Evolutionary conservation across 2,113 vertebrate species (phyloP).

Genomic region (Clarias batrachus): DNA sequence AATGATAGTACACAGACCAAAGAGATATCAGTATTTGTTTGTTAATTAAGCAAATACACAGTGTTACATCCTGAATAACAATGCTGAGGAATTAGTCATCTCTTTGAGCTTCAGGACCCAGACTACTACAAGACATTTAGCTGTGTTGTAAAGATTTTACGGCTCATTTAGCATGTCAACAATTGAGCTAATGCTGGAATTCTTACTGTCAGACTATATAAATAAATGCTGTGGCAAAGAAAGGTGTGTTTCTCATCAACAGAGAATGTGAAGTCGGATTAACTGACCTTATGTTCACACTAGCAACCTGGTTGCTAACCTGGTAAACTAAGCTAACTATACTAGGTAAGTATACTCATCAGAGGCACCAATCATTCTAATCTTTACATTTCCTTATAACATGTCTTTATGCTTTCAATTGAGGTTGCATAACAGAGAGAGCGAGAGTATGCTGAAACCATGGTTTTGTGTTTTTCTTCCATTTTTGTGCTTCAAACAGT

Average conservation of each 20-base stretch:
- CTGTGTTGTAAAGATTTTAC: not conserved
- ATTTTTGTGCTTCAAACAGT: not conserved
- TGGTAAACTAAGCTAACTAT: not conserved
- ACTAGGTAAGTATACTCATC: not conserved
- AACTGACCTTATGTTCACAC: not conserved
- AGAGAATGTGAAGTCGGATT: not conserved
- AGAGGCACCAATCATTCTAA: not conserved
- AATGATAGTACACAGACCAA: constrained; percentile 30
- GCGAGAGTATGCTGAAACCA: not conserved
- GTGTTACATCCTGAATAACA: constrained; percentile 20
- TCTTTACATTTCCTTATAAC: not conserved
- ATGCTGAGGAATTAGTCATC: not conserved
- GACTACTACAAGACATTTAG: not conserved
- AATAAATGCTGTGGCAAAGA: not conserved
- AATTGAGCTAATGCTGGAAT: constrained; percentile 20
- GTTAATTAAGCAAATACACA: constrained; percentile 42
- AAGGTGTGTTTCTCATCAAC: not conserved
- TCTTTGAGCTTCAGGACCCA: not conserved
- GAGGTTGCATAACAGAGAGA: not conserved
- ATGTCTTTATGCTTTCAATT: not conserved
- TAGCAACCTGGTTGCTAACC: not conserved
- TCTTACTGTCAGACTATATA: not conserved
- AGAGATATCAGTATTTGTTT: constrained; percentile 35
- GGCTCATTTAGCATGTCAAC: constrained; percentile 7
- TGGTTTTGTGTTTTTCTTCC: not conserved